Conservation (phyloP, 2,888 invertebrate species). For the Spialia ferax region DNA sequence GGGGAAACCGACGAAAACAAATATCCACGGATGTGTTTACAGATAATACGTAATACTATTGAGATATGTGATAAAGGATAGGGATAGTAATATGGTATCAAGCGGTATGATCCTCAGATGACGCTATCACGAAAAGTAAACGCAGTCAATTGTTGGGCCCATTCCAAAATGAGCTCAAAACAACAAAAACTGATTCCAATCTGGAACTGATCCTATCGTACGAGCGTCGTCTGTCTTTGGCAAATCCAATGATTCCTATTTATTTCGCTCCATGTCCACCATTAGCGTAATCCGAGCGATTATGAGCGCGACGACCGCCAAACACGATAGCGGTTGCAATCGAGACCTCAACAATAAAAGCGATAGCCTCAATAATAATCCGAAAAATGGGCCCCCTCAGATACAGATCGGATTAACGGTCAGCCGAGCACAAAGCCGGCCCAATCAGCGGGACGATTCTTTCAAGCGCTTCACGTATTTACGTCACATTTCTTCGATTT, state of each 20-base stretch:
- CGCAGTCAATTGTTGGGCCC: neutral
- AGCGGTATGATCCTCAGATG: constrained; percentile 3
- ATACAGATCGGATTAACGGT: constrained; percentile 84
- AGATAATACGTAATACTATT: constrained; percentile 14
- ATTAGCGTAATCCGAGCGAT: constrained; percentile 46
- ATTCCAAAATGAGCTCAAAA: constrained; percentile 28
- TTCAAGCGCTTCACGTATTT: constrained; percentile 76
- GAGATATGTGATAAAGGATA: constrained; percentile 30
- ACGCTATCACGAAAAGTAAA: neutral
- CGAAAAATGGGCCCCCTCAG: constrained; percentile 64
- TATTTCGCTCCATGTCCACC: constrained; percentile 38
- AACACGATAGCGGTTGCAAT: constrained; percentile 48
- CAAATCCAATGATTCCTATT: constrained; percentile 41
- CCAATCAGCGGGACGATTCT: constrained; percentile 81
- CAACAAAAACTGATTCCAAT: constrained; percentile 34
- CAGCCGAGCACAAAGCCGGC: constrained; percentile 77
- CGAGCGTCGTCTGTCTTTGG: constrained; percentile 37
- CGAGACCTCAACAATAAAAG: constrained; percentile 60
- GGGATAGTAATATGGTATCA: constrained; percentile 10
- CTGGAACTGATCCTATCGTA: constrained; percentile 35
- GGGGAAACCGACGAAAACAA: constrained; percentile 43
- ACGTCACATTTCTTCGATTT: constrained; percentile 86
- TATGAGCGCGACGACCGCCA: constrained; percentile 48
- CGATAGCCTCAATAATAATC: constrained; percentile 78
- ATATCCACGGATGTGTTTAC: constrained; percentile 43